A percentile compares a stretch with the other conserved stretches of the same genome.
phyloP scores from a whole-genome alignment of 2,797 vertebrate species.

The Gymnodraco acuticeps region DNA sequence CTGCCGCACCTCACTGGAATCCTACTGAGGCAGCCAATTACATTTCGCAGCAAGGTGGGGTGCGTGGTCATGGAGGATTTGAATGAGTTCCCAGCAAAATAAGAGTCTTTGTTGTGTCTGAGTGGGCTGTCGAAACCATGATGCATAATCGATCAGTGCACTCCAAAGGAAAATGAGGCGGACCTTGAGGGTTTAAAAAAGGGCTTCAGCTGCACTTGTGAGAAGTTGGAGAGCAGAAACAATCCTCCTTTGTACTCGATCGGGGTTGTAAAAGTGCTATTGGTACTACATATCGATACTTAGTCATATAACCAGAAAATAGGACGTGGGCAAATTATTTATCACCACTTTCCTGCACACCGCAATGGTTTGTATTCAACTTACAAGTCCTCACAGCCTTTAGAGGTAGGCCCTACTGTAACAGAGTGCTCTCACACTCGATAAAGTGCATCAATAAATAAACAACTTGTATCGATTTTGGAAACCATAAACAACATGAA shows the following conservation, averaged over 20 bases:
- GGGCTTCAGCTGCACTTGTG: background rate
- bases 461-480: slow-evolving; percentile 23
- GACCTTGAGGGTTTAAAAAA: background rate
- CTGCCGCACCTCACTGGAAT: slow-evolving; percentile 33
- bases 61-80: slow-evolving; percentile 17
- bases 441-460: slow-evolving; percentile 45
- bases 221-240: background rate
- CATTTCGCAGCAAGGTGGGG: slow-evolving; percentile 43
- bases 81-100: slow-evolving; percentile 20
- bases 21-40: slow-evolving; percentile 62
- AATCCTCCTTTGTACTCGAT: background rate
- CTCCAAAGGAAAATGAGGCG: background rate
- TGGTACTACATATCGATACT: background rate
- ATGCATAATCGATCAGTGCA: slow-evolving; percentile 30
- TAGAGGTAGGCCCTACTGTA: background rate
- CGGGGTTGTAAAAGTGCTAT: background rate
- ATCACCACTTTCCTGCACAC: background rate
- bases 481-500: slow-evolving; percentile 38
- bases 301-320: background rate
- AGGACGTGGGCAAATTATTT: background rate
- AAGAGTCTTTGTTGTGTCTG: slow-evolving; percentile 37
- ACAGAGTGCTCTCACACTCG: background rate
- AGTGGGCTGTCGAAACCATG: slow-evolving; percentile 3
- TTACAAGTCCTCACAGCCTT: background rate
- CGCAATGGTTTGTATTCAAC: background rate